Conservation (phyloP, 2,113 vertebrate genomes). For the Datnioides undecimradiatus region DNA sequence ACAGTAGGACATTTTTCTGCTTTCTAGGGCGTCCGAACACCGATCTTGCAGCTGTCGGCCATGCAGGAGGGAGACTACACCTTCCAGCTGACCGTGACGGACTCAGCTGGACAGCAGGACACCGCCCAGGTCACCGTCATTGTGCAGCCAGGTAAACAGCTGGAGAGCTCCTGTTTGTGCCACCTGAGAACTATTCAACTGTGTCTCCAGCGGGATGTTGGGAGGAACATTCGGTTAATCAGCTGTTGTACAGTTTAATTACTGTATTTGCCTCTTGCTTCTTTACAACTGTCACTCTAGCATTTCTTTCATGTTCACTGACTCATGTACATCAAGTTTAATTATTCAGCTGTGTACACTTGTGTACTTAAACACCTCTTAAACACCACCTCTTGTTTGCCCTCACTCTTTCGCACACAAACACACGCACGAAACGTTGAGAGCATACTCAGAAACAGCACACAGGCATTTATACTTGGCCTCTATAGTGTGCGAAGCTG, state of each 20-base stretch:
- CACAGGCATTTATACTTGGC: background rate
- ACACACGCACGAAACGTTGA: conserved; percentile 14
- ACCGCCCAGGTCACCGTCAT: conserved; percentile 96
- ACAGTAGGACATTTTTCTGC: background rate
- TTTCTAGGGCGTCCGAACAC: conserved; percentile 92
- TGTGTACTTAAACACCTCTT: background rate
- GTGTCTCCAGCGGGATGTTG: background rate
- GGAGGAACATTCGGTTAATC: background rate
- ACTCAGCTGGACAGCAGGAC: conserved; percentile 93
- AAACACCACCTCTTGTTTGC: background rate
- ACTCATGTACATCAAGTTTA: background rate
- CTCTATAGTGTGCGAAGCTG: background rate
- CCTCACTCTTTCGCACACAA: background rate
- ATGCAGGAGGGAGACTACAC: conserved; percentile 99
- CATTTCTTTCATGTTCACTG: background rate
- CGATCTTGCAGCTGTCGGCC: conserved; percentile 93
- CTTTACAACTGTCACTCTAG: background rate
- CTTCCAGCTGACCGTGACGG: conserved; percentile 95
- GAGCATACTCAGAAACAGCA: background rate
- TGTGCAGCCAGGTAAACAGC: conserved; percentile 93
- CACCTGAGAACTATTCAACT: background rate
- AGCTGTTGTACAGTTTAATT: background rate
- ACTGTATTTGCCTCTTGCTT: background rate
- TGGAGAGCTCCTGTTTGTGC: background rate
- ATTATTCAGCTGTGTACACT: conserved; percentile 9